Base-by-base conservation (phyloP, 2,113 vertebrate species). In the Clarias macrocephalus region DNA sequence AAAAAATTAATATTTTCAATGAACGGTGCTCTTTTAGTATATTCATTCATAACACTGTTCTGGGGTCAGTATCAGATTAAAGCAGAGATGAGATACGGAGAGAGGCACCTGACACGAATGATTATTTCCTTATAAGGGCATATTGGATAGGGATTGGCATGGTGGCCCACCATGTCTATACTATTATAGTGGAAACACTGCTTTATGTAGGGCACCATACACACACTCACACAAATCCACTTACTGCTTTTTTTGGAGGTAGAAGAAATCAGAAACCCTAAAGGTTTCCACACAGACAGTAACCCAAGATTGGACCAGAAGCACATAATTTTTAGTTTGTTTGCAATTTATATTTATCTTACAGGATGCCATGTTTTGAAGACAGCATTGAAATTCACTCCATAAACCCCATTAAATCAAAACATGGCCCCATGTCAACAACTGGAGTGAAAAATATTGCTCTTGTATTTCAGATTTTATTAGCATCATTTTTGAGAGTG, bases 391-490 rank as follows among this genome's bases (percentile, higher is more conserved):
- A 16, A 86, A 87, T 79, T 88, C 56, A 82, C 62, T 84, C 54
- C 62, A 76, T 82, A 84, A 84, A 75, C 62, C 57, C 77, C 30
- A 42, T 63, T 65, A 86, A 85, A 75, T 75, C 72, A 75, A 23
- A 42, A 23, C 19, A 73, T 25, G 8, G 42, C 68, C 30, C 18
- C 37, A 10, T 72, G 62, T 68, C 84, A 79, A 77, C 68, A 33
- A 54, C 59, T 62, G 73, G 33, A 87, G 90, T 91, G 88, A 59
- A 48, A 79, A 85, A 89, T 77, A 91, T 90, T 86, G 66, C 86
- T 88, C 30, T 65, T 30, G 90, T 92, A 90, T 93, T 92, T 86
- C 77, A 88, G 87, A 63, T 90, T 91, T 91, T 89, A 91, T 91
- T 89, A 82, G 87, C 83, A 85, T 88, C 83, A 88, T 91, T 87